These are phyloP conservation scores for Atta colombica DNA, from an alignment of 1,140 invertebrate genomes.

Conservation along the genomic window DNA sequence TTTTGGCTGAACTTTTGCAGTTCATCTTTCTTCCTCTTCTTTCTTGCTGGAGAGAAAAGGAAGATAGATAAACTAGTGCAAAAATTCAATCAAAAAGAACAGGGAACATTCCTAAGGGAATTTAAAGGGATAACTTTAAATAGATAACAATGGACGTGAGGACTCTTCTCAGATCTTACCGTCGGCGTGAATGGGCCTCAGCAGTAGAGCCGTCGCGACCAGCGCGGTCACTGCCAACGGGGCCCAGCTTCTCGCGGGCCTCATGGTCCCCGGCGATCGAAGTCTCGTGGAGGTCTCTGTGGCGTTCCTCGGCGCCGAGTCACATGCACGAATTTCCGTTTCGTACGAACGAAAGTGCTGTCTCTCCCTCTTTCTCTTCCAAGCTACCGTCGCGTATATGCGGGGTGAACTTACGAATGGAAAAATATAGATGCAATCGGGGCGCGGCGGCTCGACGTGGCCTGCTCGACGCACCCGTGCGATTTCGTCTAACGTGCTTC, in stretches of 20 bases:
- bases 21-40: no score
- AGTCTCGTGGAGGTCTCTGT: conserved; percentile 32
- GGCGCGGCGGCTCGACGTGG: conserved; percentile 68
- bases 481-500: conserved; percentile 85
- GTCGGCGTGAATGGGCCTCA: conserved; percentile 78
- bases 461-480: conserved; percentile 79
- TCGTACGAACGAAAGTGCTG: not conserved
- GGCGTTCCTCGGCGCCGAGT: conserved; percentile 46
- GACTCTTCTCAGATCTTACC: conserved; percentile 74
- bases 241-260: conserved; percentile 77
- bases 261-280: conserved; percentile 72
- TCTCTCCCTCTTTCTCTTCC: not conserved
- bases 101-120: no score
- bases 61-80: no score
- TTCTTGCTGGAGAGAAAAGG: no score
- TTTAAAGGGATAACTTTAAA: no score
- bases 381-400: conserved; percentile 3
- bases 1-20: no score
- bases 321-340: conserved; percentile 67
- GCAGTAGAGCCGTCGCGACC: conserved; percentile 77
- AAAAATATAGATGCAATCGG: conserved; percentile 19
- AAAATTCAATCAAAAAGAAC: no score
- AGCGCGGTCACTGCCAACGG: conserved; percentile 77
- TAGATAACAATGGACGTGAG: not conserved
- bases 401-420: conserved; percentile 8